Conservation (phyloP, 2,797 vertebrate genomes). For the Sandelia bainsii region DNA sequence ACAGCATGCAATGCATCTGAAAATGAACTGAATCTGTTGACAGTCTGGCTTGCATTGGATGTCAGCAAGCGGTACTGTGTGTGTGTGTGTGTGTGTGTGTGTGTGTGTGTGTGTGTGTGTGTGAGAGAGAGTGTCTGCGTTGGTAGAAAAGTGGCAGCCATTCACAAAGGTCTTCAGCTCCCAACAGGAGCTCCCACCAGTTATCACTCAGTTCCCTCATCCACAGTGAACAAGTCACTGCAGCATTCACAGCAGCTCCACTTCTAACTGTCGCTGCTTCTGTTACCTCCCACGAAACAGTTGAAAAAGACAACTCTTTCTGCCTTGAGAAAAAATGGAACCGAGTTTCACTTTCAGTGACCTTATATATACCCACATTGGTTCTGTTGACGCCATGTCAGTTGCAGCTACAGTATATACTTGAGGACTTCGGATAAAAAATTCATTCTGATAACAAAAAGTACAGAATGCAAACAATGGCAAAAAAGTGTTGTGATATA, state of each 20-base stretch:
- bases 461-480: not conserved
- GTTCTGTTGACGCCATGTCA: not conserved
- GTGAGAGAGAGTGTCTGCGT: not conserved
- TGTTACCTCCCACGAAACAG: slow-evolving; percentile 46
- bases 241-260: slow-evolving; percentile 43
- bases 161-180: slow-evolving; percentile 49
- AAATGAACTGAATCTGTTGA: not conserved
- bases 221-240: slow-evolving; percentile 54
- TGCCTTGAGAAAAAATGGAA: slow-evolving; percentile 22
- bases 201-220: slow-evolving; percentile 44
- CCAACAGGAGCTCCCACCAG: slow-evolving; percentile 57
- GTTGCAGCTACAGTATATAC: not conserved
- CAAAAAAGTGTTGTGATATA: not conserved
- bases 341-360: not conserved
- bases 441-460: not conserved
- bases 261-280: slow-evolving; percentile 34
- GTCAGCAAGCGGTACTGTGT: not conserved
- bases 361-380: no score
- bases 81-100: not conserved
- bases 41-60: not conserved
- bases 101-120: not conserved
- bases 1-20: not conserved
- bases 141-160: slow-evolving; percentile 37
- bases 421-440: not conserved
- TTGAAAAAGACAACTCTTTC: slow-evolving; percentile 53